A percentile compares a stretch with the other conserved stretches of the same genome.
These are phyloP conservation scores for Cepphus grylle DNA, from an alignment of 2,113 vertebrate species.

Conservation along the genomic window DNA sequence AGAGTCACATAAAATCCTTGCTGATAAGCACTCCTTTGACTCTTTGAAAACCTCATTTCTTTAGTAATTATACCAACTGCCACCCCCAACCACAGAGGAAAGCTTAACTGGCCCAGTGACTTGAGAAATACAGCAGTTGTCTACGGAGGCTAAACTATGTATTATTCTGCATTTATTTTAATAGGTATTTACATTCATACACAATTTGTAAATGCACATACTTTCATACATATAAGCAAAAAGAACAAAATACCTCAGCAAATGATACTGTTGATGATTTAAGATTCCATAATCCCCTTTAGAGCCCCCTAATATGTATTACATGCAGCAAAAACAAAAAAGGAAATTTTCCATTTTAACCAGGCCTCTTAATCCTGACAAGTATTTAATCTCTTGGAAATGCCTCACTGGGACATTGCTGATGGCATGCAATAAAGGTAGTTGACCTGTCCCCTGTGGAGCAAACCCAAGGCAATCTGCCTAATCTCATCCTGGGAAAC, in stretches of 20 bases:
- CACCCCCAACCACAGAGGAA: neutral
- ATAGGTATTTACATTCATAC: neutral
- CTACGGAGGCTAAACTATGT: neutral
- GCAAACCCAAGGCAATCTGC: conserved; percentile 27
- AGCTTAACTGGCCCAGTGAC: neutral
- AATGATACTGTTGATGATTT: neutral
- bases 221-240: neutral
- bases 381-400: conserved; percentile 42
- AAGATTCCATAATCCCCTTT: neutral
- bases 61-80: neutral
- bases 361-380: conserved; percentile 24
- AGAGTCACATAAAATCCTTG: neutral
- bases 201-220: neutral
- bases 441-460: conserved; percentile 29
- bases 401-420: neutral
- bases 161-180: neutral
- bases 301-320: neutral
- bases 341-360: conserved; percentile 27
- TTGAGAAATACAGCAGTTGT: neutral
- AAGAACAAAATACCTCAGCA: neutral
- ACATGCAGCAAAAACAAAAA: conserved; percentile 14
- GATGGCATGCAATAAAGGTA: conserved; percentile 18
- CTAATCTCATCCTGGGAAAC: conserved; percentile 31
- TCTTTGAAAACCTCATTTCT: neutral
- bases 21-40: neutral